phyloP scores from a whole-genome alignment of 2,888 invertebrate species.

The Cephus pulcher region DNA sequence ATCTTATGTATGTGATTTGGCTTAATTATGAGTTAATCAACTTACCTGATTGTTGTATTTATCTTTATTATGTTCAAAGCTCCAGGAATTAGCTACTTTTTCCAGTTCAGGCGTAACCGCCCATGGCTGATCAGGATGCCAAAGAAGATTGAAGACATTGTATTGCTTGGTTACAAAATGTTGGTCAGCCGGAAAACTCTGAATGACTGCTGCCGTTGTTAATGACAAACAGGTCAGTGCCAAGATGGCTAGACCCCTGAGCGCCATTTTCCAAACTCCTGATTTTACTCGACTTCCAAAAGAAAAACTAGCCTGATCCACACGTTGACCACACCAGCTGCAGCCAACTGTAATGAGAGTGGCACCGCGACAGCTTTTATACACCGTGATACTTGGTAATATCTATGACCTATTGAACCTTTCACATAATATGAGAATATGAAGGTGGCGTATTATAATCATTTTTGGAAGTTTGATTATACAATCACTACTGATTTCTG shows the following conservation, averaged over 20 bases:
- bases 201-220: constrained; percentile 50
- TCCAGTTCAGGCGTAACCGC: constrained; percentile 41
- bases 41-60: constrained; percentile 50
- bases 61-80: constrained; percentile 43
- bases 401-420: not conserved
- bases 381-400: not conserved
- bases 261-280: constrained; percentile 46
- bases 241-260: constrained; percentile 69
- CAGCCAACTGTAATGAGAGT: not conserved
- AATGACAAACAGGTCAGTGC: constrained; percentile 64
- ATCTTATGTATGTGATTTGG: too few species aligned
- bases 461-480: too few species aligned
- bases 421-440: not conserved
- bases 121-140: constrained; percentile 49
- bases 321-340: not conserved
- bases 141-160: constrained; percentile 52
- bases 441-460: not conserved
- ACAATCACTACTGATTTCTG: too few species aligned
- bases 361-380: not conserved
- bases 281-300: not conserved
- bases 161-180: constrained; percentile 54
- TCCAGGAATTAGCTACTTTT: constrained; percentile 46
- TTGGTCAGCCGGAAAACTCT: constrained; percentile 44
- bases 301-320: not conserved
- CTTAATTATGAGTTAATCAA: not conserved